Base-by-base conservation (phyloP, 1,140 invertebrate species). In the Cydia strobilella region DNA sequence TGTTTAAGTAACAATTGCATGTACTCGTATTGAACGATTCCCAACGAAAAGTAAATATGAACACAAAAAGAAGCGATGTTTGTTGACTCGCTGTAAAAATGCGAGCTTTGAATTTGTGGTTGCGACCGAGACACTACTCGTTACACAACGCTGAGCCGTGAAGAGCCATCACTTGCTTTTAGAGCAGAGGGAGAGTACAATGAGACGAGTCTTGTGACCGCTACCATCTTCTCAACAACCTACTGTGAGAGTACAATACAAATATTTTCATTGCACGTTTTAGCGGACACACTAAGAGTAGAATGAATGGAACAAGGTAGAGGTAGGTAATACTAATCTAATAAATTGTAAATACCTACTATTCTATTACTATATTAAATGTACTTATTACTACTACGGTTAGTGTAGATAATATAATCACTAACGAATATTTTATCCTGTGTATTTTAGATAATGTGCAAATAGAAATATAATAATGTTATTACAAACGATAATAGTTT, bases 101-200 rank as follows among this genome's bases (percentile, higher is more conserved):
- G 10, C 7, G 54, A 59, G 42, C 7, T 73, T 18, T 73, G 42
- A 23, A 51, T 69, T 69, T 18, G 65, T 20, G 65, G 15, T 15
- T 20, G 27, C 65, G 31, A 18, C 65, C 65, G 31, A 69, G 65
- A 15, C 27, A 66, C 63, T 66, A 66, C 63, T 69, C 65, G 65
- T 69, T 69, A 69, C 31, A 69, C 65, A 69, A 69, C 65, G 31
- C 65, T 39, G 65, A 69, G 18, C 23, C 18, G 31, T 69, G 65
- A 25, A 54, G 72, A 73, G 72, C 42, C 72, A 25, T 13, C 42
- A 45, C 42, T 54, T 48, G 25, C 42, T 73, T 15, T 27, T 15
- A 25, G 48, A 39, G 7, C 7, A 25, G 48, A 39, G 7, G 45
- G 39, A 13, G 39, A 15, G 23, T 73, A 73, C 72, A 73, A 69